Conservation (phyloP, 2,113 vertebrate species). For the Boulengerochromis microlepis region DNA sequence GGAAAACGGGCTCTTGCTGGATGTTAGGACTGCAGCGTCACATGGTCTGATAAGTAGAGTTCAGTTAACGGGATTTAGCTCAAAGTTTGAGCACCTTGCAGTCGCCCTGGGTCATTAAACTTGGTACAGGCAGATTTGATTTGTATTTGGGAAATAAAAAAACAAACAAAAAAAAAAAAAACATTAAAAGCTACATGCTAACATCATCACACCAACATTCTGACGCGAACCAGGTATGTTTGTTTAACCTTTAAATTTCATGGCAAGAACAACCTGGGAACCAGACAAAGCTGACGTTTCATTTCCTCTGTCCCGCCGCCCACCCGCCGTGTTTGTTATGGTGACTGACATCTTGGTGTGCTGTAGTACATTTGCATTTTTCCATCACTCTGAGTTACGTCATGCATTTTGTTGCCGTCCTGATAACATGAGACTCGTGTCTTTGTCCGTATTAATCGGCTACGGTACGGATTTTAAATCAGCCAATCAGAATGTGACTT, state of each 20-base stretch:
- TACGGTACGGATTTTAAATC: not conserved
- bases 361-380: not conserved
- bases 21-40: not conserved
- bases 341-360: not conserved
- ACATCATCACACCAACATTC: not conserved
- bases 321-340: not conserved
- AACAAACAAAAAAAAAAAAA: accelerated
- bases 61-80: not conserved
- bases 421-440: not conserved
- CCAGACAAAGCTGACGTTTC: not conserved
- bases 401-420: not conserved
- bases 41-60: not conserved
- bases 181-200: not conserved
- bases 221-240: not conserved
- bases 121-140: not conserved
- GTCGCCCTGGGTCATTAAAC: not conserved
- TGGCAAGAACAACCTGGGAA: not conserved
- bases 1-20: not conserved
- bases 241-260: not conserved
- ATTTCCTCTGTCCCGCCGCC: not conserved
- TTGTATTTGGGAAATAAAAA: not conserved
- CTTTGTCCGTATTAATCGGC: not conserved
- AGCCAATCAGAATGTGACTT: not conserved
- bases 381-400: not conserved
- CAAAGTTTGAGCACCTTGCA: not conserved